Evolutionary conservation across 2,888 invertebrate species (phyloP).

Genomic region (Margaritifera margaritifera): DNA sequence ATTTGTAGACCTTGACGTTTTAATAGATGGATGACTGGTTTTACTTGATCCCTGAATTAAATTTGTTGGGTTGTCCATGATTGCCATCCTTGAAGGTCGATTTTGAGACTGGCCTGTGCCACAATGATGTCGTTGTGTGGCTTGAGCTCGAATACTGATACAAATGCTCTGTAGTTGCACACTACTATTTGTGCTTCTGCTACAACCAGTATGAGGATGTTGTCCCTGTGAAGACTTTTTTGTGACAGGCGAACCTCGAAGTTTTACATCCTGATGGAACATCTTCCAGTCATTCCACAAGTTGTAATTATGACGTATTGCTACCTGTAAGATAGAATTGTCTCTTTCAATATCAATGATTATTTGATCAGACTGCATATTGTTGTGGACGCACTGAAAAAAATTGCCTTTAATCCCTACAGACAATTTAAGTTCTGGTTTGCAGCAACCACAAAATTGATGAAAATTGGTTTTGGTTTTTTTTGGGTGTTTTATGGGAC

Average conservation of each 20-base stretch:
- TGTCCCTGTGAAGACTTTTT: neutral
- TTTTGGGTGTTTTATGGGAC: no score
- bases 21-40: no score
- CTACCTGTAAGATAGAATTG: conserved; percentile 50
- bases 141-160: conserved; percentile 13
- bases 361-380: neutral
- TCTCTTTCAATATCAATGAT: no score
- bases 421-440: neutral
- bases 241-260: conserved; percentile 29
- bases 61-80: no score
- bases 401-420: neutral
- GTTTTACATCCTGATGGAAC: conserved; percentile 48
- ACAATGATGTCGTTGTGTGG: no score
- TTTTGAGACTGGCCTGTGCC: no score
- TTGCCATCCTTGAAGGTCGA: no score
- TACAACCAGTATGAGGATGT: conserved; percentile 1
- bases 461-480: no score
- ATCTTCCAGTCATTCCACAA: conserved; percentile 56
- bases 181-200: conserved; percentile 15
- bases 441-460: no score
- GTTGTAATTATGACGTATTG: conserved; percentile 54
- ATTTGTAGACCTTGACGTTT: no score
- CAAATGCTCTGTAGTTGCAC: conserved; percentile 28
- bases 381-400: neutral
- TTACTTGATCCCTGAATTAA: no score